Base-by-base conservation (phyloP, 2,888 invertebrate genomes). In the Melanchra persicariae region DNA sequence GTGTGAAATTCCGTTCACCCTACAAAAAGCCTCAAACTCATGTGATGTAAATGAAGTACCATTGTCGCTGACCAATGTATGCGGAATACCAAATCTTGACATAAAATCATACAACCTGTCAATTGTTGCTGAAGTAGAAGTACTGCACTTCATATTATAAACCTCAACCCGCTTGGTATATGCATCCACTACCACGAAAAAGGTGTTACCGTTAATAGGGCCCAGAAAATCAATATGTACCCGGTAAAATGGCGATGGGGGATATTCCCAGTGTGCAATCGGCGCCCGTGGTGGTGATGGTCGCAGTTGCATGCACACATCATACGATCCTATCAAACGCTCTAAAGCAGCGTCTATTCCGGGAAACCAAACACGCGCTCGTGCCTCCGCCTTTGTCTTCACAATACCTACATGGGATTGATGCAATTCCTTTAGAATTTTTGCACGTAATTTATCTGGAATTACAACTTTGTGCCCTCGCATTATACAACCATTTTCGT, bases 141-240 rank as follows among this genome's bases (percentile, higher is more conserved):
- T 37, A 12, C 24, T 34, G 15, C 34, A 15, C 17, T 57, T 57
- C 57, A 37, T 57, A 37, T 57, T 57, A 57, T 57, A 57, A 22
- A 37, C 57, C 17, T 58, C 57, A 8, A 40, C 40, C 57, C 57
- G 40, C 57, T 58, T 58, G 9, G 37, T 2, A 9, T 22, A 22
- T 15, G 22, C 57, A 40, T 58, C 22, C 6, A 58, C 40, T 40
- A 40, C 22, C 4, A 40, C 57, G 9, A 58, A 58, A 24, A 17
- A 58, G 1, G 57, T 58, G 34, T 34, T 8, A 34, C 34, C 34
- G 34, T 34, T 34, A 34, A 34, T 34, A 34, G 34, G 34, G 7
- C 34, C 34, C 6, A 34, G 34, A 7, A 34, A 34, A 34, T 34
- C 34, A 7, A 3, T 6, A 34, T 34, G 34, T 34, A 34, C 8